Base-by-base conservation (phyloP, 2,888 invertebrate genomes). In the Papilio elwesi region DNA sequence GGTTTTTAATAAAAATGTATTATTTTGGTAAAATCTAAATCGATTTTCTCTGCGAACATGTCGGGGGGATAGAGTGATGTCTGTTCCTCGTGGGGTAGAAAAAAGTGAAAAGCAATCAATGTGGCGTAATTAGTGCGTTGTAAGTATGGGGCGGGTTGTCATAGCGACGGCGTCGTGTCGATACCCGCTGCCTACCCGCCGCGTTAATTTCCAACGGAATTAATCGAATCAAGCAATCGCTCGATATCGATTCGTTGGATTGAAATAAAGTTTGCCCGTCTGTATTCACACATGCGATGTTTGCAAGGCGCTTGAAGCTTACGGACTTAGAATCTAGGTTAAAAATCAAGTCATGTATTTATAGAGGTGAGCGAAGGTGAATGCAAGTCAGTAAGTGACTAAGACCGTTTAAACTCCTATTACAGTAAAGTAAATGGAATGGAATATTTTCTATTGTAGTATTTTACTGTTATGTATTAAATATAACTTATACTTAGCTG, bases 31-130 rank as follows among this genome's bases (percentile, higher is more conserved):
- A 38, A 15, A 87, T 83, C 87, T 85, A 87, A 90, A 88, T 80
- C 80, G 74, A 70, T 75, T 76, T 76, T 76, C 76, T 78, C 76
- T 68, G 71, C 68, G 73, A 77, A 83, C 73, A 67, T 63, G 65
- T 55, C 38, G 48, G 43, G 48, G 43, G 84, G 86, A 89, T 89
- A 88, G 93, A 92, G 92, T 90, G 91, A 90, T 89, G 87, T 88
- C 89, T 88, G 88, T 85, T 89, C 91, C 93, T 92, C 89, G 86
- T 90, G 87, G 93, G 92, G 92, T 87, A 89, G 83, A 89, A 92
- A 91, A 92, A 93, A 90, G 90, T 90, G 89, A 91, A 93, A 93
- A 92, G 93, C 93, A 93, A 93, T 93, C 93, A 93, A 91, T 92
- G 93, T 91, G 92, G 91, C 90, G 92, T 93, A 93, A 93, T 93